Evolutionary conservation across 2,888 invertebrate species (phyloP).

Genomic region (Meiosimyza decipiens): DNA sequence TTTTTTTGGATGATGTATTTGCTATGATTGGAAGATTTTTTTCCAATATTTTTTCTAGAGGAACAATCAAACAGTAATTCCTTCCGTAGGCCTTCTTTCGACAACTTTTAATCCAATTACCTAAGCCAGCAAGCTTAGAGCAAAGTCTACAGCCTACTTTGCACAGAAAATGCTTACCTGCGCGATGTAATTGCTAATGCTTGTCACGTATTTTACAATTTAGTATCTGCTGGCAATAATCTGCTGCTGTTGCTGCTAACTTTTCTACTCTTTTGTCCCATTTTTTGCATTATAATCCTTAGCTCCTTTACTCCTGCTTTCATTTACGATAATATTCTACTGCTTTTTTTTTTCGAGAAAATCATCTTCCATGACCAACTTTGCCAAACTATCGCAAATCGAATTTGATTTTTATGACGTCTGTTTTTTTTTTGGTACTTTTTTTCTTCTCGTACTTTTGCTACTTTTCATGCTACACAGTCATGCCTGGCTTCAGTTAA

Average conservation of each 20-base stretch:
- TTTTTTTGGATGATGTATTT: no score
- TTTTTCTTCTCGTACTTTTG: constrained; percentile 1
- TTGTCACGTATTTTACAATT: constrained; percentile 60
- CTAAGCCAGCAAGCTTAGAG: no score
- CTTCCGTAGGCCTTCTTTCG: no score
- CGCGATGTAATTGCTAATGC: constrained; percentile 51
- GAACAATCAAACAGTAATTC: no score
- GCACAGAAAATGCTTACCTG: constrained; percentile 4
- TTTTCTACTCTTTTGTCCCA: not conserved
- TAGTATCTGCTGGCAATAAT: constrained; percentile 40
- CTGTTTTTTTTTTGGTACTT: not conserved
- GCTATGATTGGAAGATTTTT: no score
- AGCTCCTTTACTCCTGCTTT: not conserved
- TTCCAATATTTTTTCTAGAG: no score
- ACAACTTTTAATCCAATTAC: no score
- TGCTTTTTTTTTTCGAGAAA: not conserved
- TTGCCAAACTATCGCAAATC: constrained; percentile 23
- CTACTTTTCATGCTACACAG: not conserved
- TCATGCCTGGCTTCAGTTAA: not conserved
- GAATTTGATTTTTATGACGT: constrained; percentile 26
- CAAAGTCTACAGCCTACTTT: no score
- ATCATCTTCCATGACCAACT: not conserved
- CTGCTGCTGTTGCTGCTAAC: not conserved
- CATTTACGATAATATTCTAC: not conserved
- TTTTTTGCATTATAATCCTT: not conserved